Evolutionary conservation across 2,797 vertebrate genomes (phyloP).

Genomic region (Hippocampus kuda): DNA sequence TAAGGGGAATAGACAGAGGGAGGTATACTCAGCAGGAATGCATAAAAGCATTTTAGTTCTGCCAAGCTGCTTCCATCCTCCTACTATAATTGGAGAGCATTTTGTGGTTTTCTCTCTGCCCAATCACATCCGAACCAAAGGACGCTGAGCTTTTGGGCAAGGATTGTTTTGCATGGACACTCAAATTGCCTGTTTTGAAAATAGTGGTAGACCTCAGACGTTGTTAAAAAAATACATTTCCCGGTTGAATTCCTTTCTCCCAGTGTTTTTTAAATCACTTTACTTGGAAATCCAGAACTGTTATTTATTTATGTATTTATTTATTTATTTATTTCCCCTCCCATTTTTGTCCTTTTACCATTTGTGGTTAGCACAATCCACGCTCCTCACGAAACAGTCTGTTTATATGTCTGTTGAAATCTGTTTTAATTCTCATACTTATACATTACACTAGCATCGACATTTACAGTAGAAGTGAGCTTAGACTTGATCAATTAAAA

Average conservation of each 20-base stretch:
- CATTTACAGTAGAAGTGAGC: not conserved
- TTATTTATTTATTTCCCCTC: not conserved
- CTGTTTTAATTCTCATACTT: not conserved
- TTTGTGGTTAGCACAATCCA: not conserved
- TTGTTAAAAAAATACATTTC: not conserved
- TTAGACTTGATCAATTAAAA: not conserved
- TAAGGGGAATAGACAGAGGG: constrained; percentile 48
- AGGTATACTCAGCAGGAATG: constrained; percentile 42
- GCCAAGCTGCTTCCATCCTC: constrained; percentile 43
- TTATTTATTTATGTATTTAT: not conserved
- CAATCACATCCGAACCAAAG: constrained; percentile 16
- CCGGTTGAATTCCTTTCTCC: not conserved
- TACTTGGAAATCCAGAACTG: not conserved
- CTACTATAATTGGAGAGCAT: constrained; percentile 24
- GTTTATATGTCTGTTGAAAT: not conserved
- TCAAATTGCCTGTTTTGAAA: constrained; percentile 4
- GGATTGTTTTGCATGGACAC: constrained; percentile 3
- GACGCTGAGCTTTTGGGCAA: not conserved
- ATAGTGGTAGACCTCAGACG: not conserved
- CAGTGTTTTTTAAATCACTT: not conserved
- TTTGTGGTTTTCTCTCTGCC: constrained; percentile 15
- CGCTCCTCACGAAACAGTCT: not conserved
- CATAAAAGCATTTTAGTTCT: constrained; percentile 40
- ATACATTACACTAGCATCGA: not conserved
- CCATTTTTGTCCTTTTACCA: not conserved